Evolutionary conservation across 2,888 invertebrate species (phyloP), one percentile per base, ranked within the genome.

Genomic region (Strigamia transsilvanica): DNA sequence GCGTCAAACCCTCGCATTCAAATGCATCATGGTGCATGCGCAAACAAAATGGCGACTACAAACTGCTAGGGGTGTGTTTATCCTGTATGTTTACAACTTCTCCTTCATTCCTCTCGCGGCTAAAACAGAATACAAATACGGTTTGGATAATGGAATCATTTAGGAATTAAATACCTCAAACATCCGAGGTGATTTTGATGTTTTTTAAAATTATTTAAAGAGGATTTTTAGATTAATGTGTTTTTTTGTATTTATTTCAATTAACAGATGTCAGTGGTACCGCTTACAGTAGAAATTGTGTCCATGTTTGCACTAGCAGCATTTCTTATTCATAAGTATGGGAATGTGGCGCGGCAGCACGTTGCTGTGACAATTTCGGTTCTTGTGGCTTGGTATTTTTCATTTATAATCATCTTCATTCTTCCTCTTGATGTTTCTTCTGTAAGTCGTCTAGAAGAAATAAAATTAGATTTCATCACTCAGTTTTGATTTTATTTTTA

Each of bases 331-430:
- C 97, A 96, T 88, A 92, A 95, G 87, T 99, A 99, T 92, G 98
- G 98, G 38, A 97, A 99, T 89, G 95, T 97, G 90, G 94, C 94
- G 87, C 92, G 94, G 85, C 98, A 99, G 89, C 96, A 97, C 88
- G 91, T 96, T 85, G 90, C 98, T 85, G 98, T 99, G 51, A 98
- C 98, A 2, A 88, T 97, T 77, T 94, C 97, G 61, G 98, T 99
- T 21, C 91, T 99, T 82, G 92, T 97, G 85, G 97, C 99, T 84
- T 99, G 99, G 99, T 98, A 96, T 89, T 99, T 99, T 89, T 98
- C 99, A 41, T 94, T 99, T 89, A 91, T 99, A 86, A 99, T 99
- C 87, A 96, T 99, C 87, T 98, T 99, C 88, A 94, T 98, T 81
- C 91, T 99, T 86, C 99, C 99, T 18, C 89, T 99, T 87, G 99